Evolutionary conservation across 2,113 vertebrate species (phyloP).

Genomic region (Gopherus evgoodei): DNA sequence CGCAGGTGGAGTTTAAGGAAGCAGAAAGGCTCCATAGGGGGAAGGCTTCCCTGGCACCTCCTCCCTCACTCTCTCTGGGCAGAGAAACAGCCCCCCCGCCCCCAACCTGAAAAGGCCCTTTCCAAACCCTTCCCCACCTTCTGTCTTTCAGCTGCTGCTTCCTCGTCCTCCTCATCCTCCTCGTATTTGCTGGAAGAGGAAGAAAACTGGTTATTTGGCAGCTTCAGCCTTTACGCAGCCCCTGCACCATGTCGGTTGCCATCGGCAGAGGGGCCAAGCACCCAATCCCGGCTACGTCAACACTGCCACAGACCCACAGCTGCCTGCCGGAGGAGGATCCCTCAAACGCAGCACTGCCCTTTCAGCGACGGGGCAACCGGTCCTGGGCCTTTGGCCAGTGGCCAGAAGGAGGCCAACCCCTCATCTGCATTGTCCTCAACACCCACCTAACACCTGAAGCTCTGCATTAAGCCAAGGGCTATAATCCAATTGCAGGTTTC

Average conservation of each 20-base stretch:
- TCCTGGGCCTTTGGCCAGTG: background rate
- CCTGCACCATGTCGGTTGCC: background rate
- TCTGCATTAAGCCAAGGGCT: background rate
- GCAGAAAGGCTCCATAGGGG: background rate
- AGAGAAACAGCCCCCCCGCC: background rate
- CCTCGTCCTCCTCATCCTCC: constrained; percentile 80
- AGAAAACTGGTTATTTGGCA: background rate
- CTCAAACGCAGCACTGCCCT: background rate
- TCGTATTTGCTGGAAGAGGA: constrained; percentile 86
- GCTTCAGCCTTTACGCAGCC: too few species aligned
- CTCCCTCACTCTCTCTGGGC: background rate
- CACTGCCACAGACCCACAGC: background rate
- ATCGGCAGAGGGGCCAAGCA: too few species aligned
- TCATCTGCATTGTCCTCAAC: background rate
- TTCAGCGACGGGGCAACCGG: background rate
- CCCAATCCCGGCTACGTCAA: background rate
- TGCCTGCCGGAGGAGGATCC: background rate
- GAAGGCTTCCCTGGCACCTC: background rate
- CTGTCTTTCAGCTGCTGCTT: background rate
- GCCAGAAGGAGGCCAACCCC: background rate
- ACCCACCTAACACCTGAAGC: background rate
- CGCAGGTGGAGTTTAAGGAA: background rate
- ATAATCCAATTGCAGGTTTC: background rate
- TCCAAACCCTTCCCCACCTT: background rate
- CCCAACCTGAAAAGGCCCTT: background rate